Percentiles rank a stretch among this genome's conserved stretches.
phyloP scores from a whole-genome alignment of 2,113 vertebrate genomes.

The Acrocephalus kingi region DNA sequence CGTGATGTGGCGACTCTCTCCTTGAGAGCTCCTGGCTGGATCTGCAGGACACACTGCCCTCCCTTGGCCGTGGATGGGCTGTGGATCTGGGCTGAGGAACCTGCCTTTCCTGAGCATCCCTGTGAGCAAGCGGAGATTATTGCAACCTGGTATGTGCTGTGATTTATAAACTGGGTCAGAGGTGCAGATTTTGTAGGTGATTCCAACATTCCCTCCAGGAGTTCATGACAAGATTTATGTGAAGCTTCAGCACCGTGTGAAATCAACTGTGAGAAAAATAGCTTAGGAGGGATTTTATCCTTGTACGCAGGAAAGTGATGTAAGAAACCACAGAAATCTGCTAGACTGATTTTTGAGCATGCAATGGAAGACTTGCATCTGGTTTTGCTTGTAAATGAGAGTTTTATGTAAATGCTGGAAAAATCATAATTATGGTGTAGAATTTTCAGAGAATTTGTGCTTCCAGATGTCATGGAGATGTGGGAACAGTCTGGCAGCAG shows the following conservation, averaged over 20 bases:
- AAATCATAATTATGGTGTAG: not conserved
- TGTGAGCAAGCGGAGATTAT: not conserved
- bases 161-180: not conserved
- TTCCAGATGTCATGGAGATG: not conserved
- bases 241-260: not conserved
- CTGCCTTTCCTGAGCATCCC: not conserved
- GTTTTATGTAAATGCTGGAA: not conserved
- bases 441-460: not conserved
- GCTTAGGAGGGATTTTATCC: not conserved
- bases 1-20: not conserved
- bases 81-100: not conserved
- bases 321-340: not conserved
- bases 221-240: not conserved
- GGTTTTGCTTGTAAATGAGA: not conserved
- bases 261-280: not conserved
- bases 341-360: not conserved
- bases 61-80: not conserved
- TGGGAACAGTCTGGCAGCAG: not conserved
- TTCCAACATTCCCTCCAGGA: not conserved
- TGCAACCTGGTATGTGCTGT: not conserved
- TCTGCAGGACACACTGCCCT: conserved; percentile 32
- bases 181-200: not conserved
- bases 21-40: not conserved
- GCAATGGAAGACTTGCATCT: not conserved
- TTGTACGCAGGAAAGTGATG: not conserved